Evolutionary conservation across 2,113 vertebrate species (phyloP), one percentile per base, ranked within the genome.

Genomic region (Anoura caudifer): DNA sequence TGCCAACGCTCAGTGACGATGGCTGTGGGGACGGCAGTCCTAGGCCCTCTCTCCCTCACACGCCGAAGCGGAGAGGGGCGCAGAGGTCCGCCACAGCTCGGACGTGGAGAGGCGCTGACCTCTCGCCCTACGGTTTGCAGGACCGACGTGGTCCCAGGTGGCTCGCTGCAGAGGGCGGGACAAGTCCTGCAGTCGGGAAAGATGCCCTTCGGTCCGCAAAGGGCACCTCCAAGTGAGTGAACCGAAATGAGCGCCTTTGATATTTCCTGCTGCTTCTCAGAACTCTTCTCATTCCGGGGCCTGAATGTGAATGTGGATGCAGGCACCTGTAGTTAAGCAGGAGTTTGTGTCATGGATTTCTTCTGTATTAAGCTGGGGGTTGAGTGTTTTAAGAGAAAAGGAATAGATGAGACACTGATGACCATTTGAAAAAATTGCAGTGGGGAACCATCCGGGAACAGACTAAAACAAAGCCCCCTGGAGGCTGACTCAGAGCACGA

Each of bases 111-210:
- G 52, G 54, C 33, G 19, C 19, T 3, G 22, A 22, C 61, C 61
- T 3, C 17, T 61, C 3, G 17, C 13, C 19, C 4, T 12, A 26
- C 1, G 4, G 19, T 33, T 0, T 31, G 50, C 24, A 13, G 16
- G 28, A 61, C 0, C 3, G 36, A 43, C 1, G 1, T 20, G 0
- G 12, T 8, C 54, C 50, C 24, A 43, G 20, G 63, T 2, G 12
- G 15, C 59, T 15, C 22, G 15, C 67, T n/a, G 2, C 33, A 52
- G 9, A 33, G 19, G 6, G 12, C 20, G 1, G 33, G 54, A 22
- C 4, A 1, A 28, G 28, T 11, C 36, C 22, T 28, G 12, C 28
- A 54, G 31, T 5, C 10, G n/a, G 20, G 24, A 70, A 82, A 24
- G 67, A 20, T 0, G 5, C 45, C n/a, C 47, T 8, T 3, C 1